phyloP scores from a whole-genome alignment of 2,113 vertebrate species.

The Ceyx melanurus region DNA sequence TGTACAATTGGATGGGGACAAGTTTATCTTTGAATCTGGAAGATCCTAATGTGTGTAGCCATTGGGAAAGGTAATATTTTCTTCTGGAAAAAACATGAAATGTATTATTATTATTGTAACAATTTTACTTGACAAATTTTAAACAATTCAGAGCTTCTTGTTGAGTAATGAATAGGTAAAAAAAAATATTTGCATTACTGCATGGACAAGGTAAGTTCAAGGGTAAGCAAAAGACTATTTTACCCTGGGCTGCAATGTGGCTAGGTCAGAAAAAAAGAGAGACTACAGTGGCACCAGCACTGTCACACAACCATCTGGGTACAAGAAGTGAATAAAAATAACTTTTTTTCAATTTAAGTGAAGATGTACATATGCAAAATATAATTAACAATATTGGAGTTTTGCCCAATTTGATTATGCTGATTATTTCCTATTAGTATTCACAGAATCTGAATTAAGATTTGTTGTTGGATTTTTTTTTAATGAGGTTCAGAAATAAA shows the following conservation, averaged over 20 bases:
- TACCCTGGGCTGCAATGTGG: background rate
- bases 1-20: constrained; percentile 75
- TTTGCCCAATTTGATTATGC: constrained; percentile 56
- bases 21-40: constrained; percentile 87
- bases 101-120: background rate
- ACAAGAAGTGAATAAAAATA: constrained; percentile 56
- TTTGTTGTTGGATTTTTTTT: constrained; percentile 43
- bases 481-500: constrained; percentile 48
- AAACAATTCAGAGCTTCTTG: background rate
- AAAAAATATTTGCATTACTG: background rate
- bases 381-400: constrained; percentile 69
- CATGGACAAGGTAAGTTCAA: background rate
- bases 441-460: constrained; percentile 63
- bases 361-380: constrained; percentile 64
- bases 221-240: background rate
- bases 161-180: background rate
- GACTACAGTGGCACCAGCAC: background rate
- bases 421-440: background rate
- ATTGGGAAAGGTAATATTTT: constrained; percentile 93
- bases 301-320: background rate
- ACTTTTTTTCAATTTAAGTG: constrained; percentile 61
- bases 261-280: background rate
- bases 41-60: constrained; percentile 98
- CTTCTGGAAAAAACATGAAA: background rate
- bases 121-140: background rate